A percentile compares a stretch with the other conserved stretches of the same genome.
These are phyloP conservation scores for Polymixis flavicincta DNA, from an alignment of 2,888 invertebrate species.

Conservation along the genomic window DNA sequence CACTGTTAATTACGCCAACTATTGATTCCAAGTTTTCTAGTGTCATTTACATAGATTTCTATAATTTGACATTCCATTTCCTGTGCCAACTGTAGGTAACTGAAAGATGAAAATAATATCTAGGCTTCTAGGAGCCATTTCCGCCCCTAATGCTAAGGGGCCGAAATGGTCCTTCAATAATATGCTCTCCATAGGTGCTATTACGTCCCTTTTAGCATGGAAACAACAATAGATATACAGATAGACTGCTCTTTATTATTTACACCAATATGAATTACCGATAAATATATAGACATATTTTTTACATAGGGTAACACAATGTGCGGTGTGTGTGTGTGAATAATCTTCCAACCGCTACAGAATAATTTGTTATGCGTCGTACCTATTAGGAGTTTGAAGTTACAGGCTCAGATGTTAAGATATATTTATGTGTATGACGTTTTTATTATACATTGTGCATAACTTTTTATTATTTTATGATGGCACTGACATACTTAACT, in stretches of 20 bases:
- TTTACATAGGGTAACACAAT: too few relatives aligned
- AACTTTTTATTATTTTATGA: not conserved
- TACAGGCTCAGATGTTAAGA: not conserved
- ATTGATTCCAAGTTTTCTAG: not conserved
- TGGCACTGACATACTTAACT: slow-evolving; percentile 27
- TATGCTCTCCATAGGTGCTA: not conserved
- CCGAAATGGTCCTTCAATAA: not conserved
- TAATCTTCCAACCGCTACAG: not conserved
- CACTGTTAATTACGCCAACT: not conserved
- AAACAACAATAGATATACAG: not conserved
- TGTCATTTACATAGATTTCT: not conserved
- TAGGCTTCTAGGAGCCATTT: not conserved
- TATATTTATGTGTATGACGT: not conserved
- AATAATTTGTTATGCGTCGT: not conserved
- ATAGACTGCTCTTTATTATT: too few relatives aligned
- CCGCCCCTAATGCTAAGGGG: not conserved
- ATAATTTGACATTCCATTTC: not conserved
- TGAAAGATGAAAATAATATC: not conserved
- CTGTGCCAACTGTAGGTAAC: not conserved
- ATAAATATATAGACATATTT: too few relatives aligned
- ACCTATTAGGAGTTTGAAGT: not conserved
- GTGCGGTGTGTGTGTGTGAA: too few relatives aligned
- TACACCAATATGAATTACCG: too few relatives aligned
- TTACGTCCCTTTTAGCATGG: not conserved
- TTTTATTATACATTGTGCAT: not conserved